These are phyloP conservation scores for Brachionus asplanchnoidis DNA, from an alignment of 1,140 invertebrate genomes.

Conservation along the genomic window DNA sequence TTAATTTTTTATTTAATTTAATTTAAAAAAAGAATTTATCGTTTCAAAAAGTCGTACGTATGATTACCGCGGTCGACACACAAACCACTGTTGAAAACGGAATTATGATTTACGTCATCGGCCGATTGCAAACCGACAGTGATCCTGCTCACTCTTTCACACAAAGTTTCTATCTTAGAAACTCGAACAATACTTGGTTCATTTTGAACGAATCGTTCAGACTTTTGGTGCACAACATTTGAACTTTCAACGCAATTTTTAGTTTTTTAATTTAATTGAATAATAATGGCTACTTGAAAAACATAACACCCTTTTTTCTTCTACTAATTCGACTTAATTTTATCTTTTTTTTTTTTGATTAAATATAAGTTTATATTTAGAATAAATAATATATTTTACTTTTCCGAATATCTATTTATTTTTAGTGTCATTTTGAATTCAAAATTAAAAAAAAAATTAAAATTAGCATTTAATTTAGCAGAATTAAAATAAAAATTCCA, in stretches of 20 bases:
- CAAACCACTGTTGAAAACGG: conserved; percentile 35
- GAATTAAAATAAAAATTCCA: no score
- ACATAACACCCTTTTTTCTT: neutral
- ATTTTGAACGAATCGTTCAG: conserved; percentile 41
- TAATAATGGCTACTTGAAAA: neutral
- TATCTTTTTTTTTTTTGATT: neutral
- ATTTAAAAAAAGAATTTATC: conserved; percentile 17
- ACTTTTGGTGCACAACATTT: conserved; percentile 38
- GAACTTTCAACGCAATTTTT: neutral
- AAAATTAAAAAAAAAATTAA: no score
- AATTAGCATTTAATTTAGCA: no score
- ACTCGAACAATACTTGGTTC: conserved; percentile 25
- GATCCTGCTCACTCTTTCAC: conserved; percentile 42
- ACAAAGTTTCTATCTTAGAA: conserved; percentile 16
- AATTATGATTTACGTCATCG: conserved; percentile 38
- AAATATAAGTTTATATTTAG: neutral
- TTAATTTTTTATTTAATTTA: neutral
- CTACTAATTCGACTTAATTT: neutral
- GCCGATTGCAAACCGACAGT: conserved; percentile 37
- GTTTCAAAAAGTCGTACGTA: conserved; percentile 34
- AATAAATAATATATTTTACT: neutral
- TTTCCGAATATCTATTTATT: no score
- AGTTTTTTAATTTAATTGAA: neutral
- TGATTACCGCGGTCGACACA: conserved; percentile 26
- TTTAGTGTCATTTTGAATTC: no score